Evolutionary conservation across 2,888 invertebrate species (phyloP).

Genomic region (Romanomermis culicivorax): DNA sequence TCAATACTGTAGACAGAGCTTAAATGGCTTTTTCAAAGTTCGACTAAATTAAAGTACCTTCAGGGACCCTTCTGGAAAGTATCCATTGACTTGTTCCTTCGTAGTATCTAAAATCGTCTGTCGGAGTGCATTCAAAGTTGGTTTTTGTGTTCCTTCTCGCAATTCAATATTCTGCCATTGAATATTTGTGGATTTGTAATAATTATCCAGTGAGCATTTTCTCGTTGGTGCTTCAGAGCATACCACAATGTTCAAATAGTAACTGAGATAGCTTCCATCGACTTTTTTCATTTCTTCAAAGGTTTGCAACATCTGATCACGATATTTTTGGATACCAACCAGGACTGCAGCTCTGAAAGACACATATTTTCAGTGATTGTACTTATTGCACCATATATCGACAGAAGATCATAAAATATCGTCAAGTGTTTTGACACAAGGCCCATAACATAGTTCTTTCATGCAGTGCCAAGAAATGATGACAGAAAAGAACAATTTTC

Average conservation of each 20-base stretch:
- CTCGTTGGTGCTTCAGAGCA: background rate
- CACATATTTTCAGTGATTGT: too few species aligned
- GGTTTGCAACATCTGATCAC: background rate
- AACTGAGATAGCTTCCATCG: background rate
- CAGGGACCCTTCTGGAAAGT: background rate
- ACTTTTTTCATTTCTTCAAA: constrained; percentile 2
- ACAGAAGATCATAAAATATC: too few species aligned
- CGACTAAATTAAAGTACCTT: too few species aligned
- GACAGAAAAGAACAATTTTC: too few species aligned
- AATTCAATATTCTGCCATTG: background rate
- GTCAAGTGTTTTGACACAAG: too few species aligned
- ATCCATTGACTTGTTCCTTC: background rate
- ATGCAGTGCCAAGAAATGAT: too few species aligned
- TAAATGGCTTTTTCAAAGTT: too few species aligned
- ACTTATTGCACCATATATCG: too few species aligned
- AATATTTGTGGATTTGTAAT: background rate
- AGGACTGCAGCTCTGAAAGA: background rate
- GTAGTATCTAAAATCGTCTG: background rate
- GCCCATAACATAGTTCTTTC: too few species aligned
- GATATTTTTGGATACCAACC: background rate
- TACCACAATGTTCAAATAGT: background rate
- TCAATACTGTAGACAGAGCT: too few species aligned
- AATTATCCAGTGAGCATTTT: background rate
- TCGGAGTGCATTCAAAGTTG: background rate
- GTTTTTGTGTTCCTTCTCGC: background rate